Base-by-base conservation (phyloP, 2,113 vertebrate species). In the Rhabdornis inornatus region DNA sequence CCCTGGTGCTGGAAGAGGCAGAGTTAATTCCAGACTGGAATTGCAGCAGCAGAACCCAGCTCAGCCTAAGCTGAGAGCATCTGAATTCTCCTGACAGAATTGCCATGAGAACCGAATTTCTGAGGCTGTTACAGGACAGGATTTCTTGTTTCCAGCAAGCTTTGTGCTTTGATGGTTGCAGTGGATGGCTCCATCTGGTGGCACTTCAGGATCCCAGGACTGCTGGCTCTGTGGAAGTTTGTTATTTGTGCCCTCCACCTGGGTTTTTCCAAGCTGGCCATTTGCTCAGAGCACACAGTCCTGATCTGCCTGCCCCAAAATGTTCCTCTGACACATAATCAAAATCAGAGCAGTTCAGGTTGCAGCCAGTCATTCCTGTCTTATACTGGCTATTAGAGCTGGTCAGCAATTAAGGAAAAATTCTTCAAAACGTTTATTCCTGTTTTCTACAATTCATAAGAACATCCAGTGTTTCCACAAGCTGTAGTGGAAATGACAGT, bases 141-240 rank as follows among this genome's bases (percentile, higher is more conserved):
- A 74, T 83, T 90, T 84, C 59, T 83, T 33, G 2, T 18, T 94
- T 87, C 59, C 59, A 53, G 0, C 11, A 1, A 20, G 57, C 39
- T 49, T 65, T 52, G 33, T 57, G 40, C 82, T 87, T 6, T 33
- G 31, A 8, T 60, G 22, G 10, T 52, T 87, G 70, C 75, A 75
- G 93, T 72, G 66, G 21, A 61, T 90, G 87, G 92, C 94, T 95
- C 95, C 96, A 95, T 71, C 96, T 97, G 75, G 42, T 96, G 95
- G 96, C 86, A 56, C 56, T 83, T 65, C 0, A 10, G 27, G 44
- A n/a, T 90, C 10, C 12, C n/a, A 42, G 57, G 22, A 33, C 40
- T 52, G 3, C 45, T 50, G 59, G 31, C 56, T 7, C 47, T 42
- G 39, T 27, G 13, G 15, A 35, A n/a, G 8, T 50, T 88, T 15